Conservation (phyloP, 1,140 invertebrate genomes). For the Druon quercuslanigerum region DNA sequence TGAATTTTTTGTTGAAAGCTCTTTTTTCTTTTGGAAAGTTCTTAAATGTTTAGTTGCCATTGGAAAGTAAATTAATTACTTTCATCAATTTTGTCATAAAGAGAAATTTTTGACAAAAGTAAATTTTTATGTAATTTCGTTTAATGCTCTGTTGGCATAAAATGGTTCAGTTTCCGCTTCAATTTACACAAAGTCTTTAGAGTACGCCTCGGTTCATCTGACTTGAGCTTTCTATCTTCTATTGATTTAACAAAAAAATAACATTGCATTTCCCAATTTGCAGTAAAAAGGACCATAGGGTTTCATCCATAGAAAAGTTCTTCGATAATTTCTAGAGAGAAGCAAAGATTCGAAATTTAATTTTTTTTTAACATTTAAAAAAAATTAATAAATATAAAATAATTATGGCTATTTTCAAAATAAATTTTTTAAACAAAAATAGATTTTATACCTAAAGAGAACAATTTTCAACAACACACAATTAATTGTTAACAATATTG, state of each 20-base stretch:
- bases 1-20: no score
- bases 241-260: neutral
- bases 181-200: conserved; percentile 1
- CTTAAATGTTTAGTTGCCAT: no score
- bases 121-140: neutral
- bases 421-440: no score
- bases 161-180: neutral
- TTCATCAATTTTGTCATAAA: no score
- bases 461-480: no score
- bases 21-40: no score
- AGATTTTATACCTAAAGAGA: no score
- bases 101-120: no score
- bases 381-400: neutral
- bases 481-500: no score
- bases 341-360: neutral
- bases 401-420: neutral
- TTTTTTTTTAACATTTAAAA: neutral
- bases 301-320: neutral
- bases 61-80: no score
- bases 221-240: conserved; percentile 8
- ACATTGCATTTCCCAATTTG: neutral
- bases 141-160: neutral
- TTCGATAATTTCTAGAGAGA: neutral
- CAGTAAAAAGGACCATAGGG: neutral
- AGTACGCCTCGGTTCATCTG: neutral